Evolutionary conservation across 2,797 vertebrate species (phyloP).

Genomic region (Sebastes kiyomatsui): DNA sequence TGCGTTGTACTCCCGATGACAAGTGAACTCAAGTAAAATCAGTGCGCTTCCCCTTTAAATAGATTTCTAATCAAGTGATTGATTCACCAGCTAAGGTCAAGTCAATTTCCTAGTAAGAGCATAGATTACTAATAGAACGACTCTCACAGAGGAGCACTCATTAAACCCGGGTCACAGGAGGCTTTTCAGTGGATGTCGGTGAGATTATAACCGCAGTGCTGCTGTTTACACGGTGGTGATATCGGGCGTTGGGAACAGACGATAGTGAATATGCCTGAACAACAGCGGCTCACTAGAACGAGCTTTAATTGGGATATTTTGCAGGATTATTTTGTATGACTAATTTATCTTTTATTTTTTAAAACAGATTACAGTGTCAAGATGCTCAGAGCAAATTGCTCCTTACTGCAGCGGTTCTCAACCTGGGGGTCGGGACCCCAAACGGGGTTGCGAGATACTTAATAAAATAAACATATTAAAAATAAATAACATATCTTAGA

Average conservation of each 20-base stretch:
- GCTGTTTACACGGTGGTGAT: not conserved
- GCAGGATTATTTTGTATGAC: not conserved
- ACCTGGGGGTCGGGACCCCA: too few species aligned
- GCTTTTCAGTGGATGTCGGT: not conserved
- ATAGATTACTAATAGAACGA: slow-evolving; percentile 17
- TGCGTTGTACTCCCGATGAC: not conserved
- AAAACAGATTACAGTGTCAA: not conserved
- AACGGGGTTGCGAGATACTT: too few species aligned
- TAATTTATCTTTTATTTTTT: not conserved
- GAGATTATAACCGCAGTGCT: not conserved
- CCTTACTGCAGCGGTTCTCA: rapidly evolving
- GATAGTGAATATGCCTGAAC: not conserved
- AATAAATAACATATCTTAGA: too few species aligned
- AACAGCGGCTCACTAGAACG: not conserved
- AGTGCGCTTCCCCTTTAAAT: slow-evolving; percentile 23
- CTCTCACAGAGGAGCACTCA: slow-evolving; percentile 28
- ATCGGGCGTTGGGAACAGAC: not conserved
- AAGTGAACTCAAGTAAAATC: slow-evolving; percentile 3
- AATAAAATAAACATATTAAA: too few species aligned
- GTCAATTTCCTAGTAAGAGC: slow-evolving; percentile 32
- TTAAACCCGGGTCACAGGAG: slow-evolving; percentile 18
- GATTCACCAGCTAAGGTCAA: slow-evolving; percentile 34
- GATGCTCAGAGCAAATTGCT: too few species aligned
- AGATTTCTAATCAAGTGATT: slow-evolving; percentile 50
- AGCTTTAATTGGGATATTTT: not conserved